These are phyloP conservation scores for Herpailurus yagouaroundi DNA, from an alignment of 2,113 vertebrate species.

Conservation along the genomic window DNA sequence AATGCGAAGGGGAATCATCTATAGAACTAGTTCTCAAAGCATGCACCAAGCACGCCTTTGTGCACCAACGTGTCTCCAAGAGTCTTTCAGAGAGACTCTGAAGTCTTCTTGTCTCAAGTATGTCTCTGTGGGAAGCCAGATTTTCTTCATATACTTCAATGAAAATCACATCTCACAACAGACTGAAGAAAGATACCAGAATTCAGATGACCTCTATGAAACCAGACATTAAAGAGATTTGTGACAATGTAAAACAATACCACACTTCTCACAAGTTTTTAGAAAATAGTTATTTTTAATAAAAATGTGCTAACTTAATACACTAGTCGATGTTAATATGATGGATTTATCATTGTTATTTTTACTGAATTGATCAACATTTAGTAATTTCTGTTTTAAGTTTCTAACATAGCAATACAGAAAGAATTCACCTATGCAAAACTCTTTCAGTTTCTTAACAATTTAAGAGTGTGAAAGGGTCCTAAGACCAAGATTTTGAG, in stretches of 20 bases:
- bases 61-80: neutral
- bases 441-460: neutral
- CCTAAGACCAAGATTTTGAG: neutral
- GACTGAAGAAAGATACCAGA: neutral
- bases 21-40: neutral
- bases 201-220: neutral
- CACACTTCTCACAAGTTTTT: neutral
- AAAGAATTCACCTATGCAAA: neutral
- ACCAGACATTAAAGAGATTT: neutral
- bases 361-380: neutral
- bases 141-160: neutral
- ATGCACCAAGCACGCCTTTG: neutral
- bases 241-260: neutral
- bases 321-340: neutral
- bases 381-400: neutral
- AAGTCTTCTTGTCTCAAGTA: neutral
- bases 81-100: neutral
- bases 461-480: neutral
- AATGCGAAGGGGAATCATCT: neutral
- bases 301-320: neutral
- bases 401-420: neutral
- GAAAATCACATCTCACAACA: neutral
- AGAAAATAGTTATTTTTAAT: neutral
- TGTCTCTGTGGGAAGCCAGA: neutral
- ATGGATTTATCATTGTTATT: neutral